Percentiles rank a stretch among this genome's conserved stretches.
Conservation (phyloP, 2,113 vertebrate species). For the Phyllostomus discolor region DNA sequence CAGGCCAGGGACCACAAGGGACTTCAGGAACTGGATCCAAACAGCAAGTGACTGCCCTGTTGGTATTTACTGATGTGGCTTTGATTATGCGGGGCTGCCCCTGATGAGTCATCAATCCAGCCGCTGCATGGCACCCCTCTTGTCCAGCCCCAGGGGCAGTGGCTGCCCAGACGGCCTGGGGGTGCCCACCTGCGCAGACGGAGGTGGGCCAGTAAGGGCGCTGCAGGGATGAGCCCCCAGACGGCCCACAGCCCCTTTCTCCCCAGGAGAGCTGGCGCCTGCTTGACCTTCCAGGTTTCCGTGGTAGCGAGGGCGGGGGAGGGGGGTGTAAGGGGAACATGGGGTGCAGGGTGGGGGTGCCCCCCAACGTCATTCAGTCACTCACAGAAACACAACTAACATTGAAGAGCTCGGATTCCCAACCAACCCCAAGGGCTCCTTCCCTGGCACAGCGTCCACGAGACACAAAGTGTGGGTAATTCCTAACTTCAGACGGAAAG, state of each 20-base stretch:
- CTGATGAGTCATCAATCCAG: background rate
- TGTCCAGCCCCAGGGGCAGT: background rate
- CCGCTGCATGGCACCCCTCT: fast-evolving
- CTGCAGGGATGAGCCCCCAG: background rate
- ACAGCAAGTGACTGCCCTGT: background rate
- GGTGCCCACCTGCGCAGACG: background rate
- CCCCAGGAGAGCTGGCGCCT: too few species aligned
- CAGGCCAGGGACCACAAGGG: background rate
- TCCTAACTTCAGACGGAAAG: slow-evolving; percentile 28
- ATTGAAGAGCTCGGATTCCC: slow-evolving; percentile 1
- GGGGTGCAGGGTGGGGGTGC: too few species aligned
- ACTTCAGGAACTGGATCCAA: background rate
- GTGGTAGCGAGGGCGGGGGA: background rate
- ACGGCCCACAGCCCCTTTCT: fast-evolving
- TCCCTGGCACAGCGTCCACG: background rate
- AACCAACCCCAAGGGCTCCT: background rate
- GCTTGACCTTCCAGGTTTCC: too few species aligned
- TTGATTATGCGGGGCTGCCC: background rate
- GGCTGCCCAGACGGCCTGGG: background rate
- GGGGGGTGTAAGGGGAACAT: background rate
- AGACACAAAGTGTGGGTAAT: slow-evolving; percentile 4
- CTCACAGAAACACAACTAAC: slow-evolving; percentile 13
- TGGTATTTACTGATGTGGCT: background rate
- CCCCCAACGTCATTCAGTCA: background rate
- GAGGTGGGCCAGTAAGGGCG: background rate